These are phyloP conservation scores for Connochaetes taurinus DNA, from an alignment of 2,113 vertebrate species.

Conservation along the genomic window DNA sequence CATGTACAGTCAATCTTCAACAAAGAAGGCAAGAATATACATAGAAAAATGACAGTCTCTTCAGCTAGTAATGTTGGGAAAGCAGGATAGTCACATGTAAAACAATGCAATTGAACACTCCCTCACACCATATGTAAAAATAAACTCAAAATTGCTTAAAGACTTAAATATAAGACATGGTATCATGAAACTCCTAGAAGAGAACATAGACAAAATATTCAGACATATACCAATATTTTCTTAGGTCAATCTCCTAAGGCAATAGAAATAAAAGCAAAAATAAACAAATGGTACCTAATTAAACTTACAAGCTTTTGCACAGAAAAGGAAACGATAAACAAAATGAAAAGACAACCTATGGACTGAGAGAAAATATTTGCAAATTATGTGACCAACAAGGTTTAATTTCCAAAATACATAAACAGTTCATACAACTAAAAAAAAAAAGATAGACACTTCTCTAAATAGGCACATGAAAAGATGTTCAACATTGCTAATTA, in stretches of 20 bases:
- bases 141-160: background rate
- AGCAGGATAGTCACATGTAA: background rate
- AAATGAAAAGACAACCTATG: background rate
- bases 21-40: background rate
- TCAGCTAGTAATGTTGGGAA: background rate
- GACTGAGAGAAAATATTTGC: background rate
- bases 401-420: background rate
- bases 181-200: background rate
- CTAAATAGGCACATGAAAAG: background rate
- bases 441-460: background rate
- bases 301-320: background rate
- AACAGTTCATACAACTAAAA: background rate
- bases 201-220: background rate
- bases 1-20: background rate
- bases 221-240: background rate
- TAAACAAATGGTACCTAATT: background rate
- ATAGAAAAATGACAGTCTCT: background rate
- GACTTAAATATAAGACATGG: background rate
- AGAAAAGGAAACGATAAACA: background rate
- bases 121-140: background rate
- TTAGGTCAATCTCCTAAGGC: background rate
- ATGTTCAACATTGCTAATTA: background rate
- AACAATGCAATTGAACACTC: background rate
- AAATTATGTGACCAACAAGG: background rate
- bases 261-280: background rate